Evolutionary conservation across 2,888 invertebrate genomes (phyloP).

Genomic region (Dromius quadrimaculatus): DNA sequence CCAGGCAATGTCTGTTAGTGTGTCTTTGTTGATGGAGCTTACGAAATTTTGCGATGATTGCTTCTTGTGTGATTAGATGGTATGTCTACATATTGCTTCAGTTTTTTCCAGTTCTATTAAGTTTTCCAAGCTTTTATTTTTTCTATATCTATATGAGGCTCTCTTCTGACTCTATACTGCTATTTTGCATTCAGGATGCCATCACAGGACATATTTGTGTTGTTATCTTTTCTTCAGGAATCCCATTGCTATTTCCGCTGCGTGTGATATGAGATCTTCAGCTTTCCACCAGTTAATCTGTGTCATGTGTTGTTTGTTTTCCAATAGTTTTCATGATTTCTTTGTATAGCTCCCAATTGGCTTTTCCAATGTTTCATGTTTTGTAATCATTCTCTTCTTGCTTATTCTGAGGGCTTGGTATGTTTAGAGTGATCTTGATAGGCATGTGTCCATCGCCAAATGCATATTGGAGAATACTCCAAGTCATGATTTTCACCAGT

Average conservation of each 20-base stretch:
- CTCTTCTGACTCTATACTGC: background rate
- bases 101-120: constrained; percentile 1
- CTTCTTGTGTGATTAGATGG: background rate
- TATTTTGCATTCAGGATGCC: constrained; percentile 9
- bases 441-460: background rate
- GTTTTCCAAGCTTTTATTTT: constrained; percentile 15
- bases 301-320: background rate
- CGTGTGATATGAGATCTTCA: constrained; percentile 1
- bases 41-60: constrained; percentile 12
- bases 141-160: constrained; percentile 1
- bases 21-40: background rate
- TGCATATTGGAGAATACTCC: background rate
- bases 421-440: background rate
- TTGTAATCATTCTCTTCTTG: background rate
- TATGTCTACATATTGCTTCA: constrained; percentile 1
- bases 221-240: background rate
- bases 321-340: background rate
- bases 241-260: constrained; percentile 3
- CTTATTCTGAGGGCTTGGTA: background rate
- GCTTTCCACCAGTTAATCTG: background rate
- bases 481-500: background rate
- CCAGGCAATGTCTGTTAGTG: background rate
- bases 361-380: constrained; percentile 5
- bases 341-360: constrained; percentile 12
- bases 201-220: background rate